Evolutionary conservation across 2,888 invertebrate genomes (phyloP).

Genomic region (Xylocampa areola): DNA sequence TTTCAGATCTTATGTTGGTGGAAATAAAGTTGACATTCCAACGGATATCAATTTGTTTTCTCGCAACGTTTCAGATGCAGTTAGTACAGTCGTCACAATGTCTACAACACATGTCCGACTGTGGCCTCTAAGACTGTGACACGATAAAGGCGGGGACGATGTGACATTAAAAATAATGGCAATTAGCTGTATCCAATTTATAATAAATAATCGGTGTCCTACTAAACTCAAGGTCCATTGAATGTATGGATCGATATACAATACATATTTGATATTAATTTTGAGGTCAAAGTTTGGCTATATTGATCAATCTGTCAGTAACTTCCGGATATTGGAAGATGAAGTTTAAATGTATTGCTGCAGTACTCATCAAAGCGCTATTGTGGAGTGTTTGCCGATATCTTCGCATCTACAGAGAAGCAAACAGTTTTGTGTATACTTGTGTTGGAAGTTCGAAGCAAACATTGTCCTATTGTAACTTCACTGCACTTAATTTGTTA

Average conservation of each 20-base stretch:
- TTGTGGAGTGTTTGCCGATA: constrained; percentile 44
- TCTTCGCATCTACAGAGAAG: constrained; percentile 26
- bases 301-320: constrained; percentile 13
- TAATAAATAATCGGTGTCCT: constrained; percentile 33
- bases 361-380: constrained; percentile 45
- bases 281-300: constrained; percentile 10
- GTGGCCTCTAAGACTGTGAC: constrained; percentile 46
- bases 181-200: constrained; percentile 38
- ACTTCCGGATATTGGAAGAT: constrained; percentile 15
- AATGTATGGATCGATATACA: constrained; percentile 27
- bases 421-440: constrained; percentile 34
- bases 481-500: too few relatives aligned
- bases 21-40: constrained; percentile 22
- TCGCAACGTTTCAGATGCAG: constrained; percentile 31
- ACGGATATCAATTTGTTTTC: constrained; percentile 6
- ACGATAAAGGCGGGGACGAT: constrained; percentile 48
- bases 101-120: constrained; percentile 40
- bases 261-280: constrained; percentile 4
- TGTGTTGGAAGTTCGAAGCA: constrained; percentile 14
- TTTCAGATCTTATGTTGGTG: background rate
- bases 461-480: constrained; percentile 17
- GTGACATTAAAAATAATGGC: constrained; percentile 41
- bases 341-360: constrained; percentile 30
- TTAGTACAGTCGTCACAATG: constrained; percentile 41
- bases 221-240: constrained; percentile 41